Base-by-base conservation (phyloP, 35 echinoderm and acorn worm species). In the Ophioderma brevispina region DNA sequence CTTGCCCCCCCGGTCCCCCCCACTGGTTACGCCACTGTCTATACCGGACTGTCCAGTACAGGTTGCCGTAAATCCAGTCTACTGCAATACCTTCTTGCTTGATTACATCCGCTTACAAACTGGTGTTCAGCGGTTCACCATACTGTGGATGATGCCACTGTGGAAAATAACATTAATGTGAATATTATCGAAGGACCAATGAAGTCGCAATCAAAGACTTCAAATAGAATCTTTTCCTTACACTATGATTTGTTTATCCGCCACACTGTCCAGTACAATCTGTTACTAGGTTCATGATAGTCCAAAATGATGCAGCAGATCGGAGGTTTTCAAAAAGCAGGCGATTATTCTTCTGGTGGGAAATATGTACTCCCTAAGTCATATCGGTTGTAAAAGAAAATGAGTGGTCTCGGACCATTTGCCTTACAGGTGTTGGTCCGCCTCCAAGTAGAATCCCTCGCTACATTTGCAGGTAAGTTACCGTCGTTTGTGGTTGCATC, bases 31-130 rank as follows among this genome's bases (percentile, higher is more conserved):
- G n/a, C n/a, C n/a, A n/a, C 76, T 43, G 77, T 94, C 64, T 8
- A 78, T 76, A 23, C 88, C 87, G 75, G 92, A 8, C 92, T 10
- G 92, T 94, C 92, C 92, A 94, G 88, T 94, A 94, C 0, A 94
- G 39, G 35, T 86, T 90, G 37, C 78, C 37, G 39, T 90, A 79
- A 37, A 94, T 86, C 92, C 92, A 94, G 55, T 94, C 92, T 17
- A 94, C 78, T 38, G 87, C 88, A 75, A 94, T 87, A 25, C 92
- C 92, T 52, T 94, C 92, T n/a, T n/a, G 14, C 87, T 30, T 8
- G 92, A 90, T 35, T 94, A 81, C 10, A 90, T 88, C 2, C 19
- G 39, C 15, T n/a, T 37, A 37, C 11, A 89, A 85, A 0, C 90
- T 76, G 0, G 46, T 15, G n/a, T 39, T 43, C 50, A 17, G 41